A percentile compares a stretch with the other conserved stretches of the same genome.
Conservation (phyloP, 2,113 vertebrate genomes). For the Cyprinus carpio region DNA sequence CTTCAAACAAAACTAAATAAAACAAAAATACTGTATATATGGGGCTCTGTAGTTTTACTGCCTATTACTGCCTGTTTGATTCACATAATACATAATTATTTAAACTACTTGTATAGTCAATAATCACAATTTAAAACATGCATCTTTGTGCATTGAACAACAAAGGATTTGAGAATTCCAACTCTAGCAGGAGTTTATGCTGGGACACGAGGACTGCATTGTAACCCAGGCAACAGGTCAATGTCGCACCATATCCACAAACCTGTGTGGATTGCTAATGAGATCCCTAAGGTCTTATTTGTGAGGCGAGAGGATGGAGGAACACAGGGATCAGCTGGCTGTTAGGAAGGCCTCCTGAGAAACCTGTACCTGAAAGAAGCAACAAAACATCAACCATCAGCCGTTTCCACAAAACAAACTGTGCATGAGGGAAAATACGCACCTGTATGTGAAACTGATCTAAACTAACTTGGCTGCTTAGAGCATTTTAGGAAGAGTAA, state of each 20-base stretch:
- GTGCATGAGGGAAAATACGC: neutral
- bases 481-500: slow-evolving; percentile 2
- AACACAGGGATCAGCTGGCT: slow-evolving; percentile 52
- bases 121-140: neutral
- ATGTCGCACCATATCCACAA: slow-evolving; percentile 19
- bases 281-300: slow-evolving; percentile 49
- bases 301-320: slow-evolving; percentile 33
- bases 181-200: slow-evolving; percentile 19
- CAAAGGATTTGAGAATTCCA: slow-evolving; percentile 32
- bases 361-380: slow-evolving; percentile 30
- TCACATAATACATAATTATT: neutral
- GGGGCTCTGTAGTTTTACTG: neutral
- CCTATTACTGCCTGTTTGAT: neutral
- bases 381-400: slow-evolving; percentile 45
- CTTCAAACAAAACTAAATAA: neutral
- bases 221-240: slow-evolving; percentile 52
- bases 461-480: neutral
- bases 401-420: slow-evolving; percentile 12
- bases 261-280: slow-evolving; percentile 46
- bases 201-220: slow-evolving; percentile 35
- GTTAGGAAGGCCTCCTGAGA: slow-evolving; percentile 39
- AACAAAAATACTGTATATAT: neutral
- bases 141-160: neutral
- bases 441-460: neutral
- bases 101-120: neutral